Evolutionary conservation across 2,113 vertebrate genomes (phyloP), one percentile per base, ranked within the genome.

Genomic region (Sylvietta virens): DNA sequence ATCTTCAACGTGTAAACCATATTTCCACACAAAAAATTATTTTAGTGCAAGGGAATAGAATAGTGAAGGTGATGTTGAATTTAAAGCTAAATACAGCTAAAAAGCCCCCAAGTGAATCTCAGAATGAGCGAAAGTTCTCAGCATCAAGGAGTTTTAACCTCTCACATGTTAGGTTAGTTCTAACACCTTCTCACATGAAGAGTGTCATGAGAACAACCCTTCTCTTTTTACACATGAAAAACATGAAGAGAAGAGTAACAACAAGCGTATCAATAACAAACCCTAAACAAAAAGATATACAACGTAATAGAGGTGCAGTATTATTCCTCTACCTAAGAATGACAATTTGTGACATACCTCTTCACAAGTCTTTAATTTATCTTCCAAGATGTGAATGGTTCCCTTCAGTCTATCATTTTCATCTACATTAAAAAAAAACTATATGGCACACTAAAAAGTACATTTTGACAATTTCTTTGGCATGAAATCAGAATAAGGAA

Each of bases 401-500:
- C 72, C 97, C 89, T 98, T 98, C 39, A 98, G 87, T 54, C 92
- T 96, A 65, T 96, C 94, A 96, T 98, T 98, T 98, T 98, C 98
- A 93, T 96, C 98, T 98, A 78, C 10, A 5, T 60, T 60, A 96
- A 97, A 95, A 33, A 94, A 90, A 78, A 81, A 30, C 0, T 23
- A 5, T 27, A 27, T 57, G 18, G 53, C n/a, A 86, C 10, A 88
- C 27, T 85, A 65, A 50, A 48, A 87, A 51, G 22, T 53, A 44
- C 8, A 53, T 62, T 86, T 78, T 71, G 19, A 50, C 15, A 54
- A 33, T 48, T 62, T 85, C 21, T 64, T 23, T 40, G 91, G 6
- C 54, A 58, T 44, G 22, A 81, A 90, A 81, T 13, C 7, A 48
- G 42, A 88, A 44, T 67, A 88, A 57, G 2, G n/a, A 84, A 83